Base-by-base conservation (phyloP, 2,113 vertebrate species). In the Takifugu bimaculatus region DNA sequence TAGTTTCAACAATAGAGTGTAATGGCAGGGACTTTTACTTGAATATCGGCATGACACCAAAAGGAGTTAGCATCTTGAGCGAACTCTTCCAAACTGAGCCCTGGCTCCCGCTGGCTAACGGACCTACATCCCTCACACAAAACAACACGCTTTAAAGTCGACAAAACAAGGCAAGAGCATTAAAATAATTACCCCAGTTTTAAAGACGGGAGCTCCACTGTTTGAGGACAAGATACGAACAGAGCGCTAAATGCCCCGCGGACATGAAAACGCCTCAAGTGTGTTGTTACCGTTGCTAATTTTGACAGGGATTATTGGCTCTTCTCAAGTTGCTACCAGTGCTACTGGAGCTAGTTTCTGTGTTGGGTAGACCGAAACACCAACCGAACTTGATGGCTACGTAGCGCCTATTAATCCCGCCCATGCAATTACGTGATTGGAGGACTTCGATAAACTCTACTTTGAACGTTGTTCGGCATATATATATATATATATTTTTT, bases 311-410 rank as follows among this genome's bases (percentile, higher is more conserved):
- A 35, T 79, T 39, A 54, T 51, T 29, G 49, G 65, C 60, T 85
- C 54, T 56, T 64, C 76, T 74, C 62, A 79, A 87, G 53, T 78
- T 83, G 83, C 85, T 86, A 87, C 62, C 62, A 72, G 50, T 52
- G 77, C 69, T 75, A 74, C 75, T 72, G 62, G 54, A 49, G 80
- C 85, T 79, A 80, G 82, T 77, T 78, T 75, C 80, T 74, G 50
- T 29, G 78, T 71, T 87, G 65, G 84, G 61, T 83, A 55, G 80
- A 83, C 80, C 80, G 80, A 78, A 81, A 83, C 61, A 64, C 57
- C 79, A 29, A 32, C 73, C 70, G 71, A 78, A 71, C 71, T 0
- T 82, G 80, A 78, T 85, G 57, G 66, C 50, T 75, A 68, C 62
- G 65, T 69, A 57, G 20, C 6, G 5, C 32, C 3, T 10, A 58